These are phyloP conservation scores for Kryptopterus vitreolus DNA, from an alignment of 2,797 vertebrate species.

Conservation along the genomic window DNA sequence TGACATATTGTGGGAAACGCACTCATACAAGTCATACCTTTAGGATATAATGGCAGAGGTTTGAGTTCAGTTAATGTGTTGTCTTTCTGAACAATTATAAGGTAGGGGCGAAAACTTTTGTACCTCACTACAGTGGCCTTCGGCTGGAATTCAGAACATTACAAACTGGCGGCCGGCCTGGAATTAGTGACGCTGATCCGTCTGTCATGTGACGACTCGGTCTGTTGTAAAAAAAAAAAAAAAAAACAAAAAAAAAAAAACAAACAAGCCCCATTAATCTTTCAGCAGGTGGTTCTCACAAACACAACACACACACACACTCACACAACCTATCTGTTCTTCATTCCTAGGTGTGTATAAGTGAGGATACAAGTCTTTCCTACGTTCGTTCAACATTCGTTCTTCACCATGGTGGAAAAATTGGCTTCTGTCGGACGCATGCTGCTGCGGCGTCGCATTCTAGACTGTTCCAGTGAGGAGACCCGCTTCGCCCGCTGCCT, in stretches of 20 bases:
- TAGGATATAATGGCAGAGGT: background rate
- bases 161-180: slow-evolving; percentile 8
- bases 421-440: slow-evolving; percentile 74
- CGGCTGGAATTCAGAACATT: background rate
- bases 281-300: background rate
- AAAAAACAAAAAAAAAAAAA: background rate
- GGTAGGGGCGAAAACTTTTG: too few species aligned
- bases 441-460: slow-evolving; percentile 81
- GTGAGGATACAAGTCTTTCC: background rate
- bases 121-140: background rate
- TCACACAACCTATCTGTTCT: background rate
- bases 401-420: slow-evolving; percentile 61
- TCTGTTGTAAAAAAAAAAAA: background rate
- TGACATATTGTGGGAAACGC: background rate
- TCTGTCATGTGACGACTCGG: background rate
- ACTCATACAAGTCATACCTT: too few species aligned
- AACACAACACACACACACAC: too few species aligned
- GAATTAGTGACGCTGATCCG: background rate
- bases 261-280: background rate
- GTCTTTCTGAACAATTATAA: too few species aligned
- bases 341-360: background rate
- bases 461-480: slow-evolving; percentile 76
- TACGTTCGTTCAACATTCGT: background rate
- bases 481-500: slow-evolving; percentile 88
- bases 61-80: background rate